These are phyloP conservation scores for Monarcha castaneiventris DNA, from an alignment of 2,113 vertebrate species.

Conservation along the genomic window DNA sequence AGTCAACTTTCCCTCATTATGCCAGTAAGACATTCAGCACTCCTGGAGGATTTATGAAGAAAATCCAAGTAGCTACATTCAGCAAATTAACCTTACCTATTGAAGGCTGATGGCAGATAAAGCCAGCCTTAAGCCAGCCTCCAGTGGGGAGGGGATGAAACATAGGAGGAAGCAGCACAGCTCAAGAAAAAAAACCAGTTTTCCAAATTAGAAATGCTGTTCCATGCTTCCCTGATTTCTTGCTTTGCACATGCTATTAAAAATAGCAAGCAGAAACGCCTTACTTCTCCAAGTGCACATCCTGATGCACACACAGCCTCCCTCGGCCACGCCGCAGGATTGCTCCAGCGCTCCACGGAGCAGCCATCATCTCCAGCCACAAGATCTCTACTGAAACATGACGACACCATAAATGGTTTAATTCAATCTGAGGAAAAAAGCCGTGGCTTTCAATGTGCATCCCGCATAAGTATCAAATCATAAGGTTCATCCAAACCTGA, in stretches of 20 bases:
- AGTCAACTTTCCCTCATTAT: background rate
- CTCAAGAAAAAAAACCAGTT: background rate
- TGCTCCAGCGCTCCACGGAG: background rate
- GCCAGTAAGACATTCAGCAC: conserved; percentile 7
- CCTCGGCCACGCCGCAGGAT: background rate
- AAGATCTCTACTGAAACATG: conserved; percentile 6
- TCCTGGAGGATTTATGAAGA: background rate
- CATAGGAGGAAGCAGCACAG: background rate
- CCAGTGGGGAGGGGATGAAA: background rate
- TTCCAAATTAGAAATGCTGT: background rate
- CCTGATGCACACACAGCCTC: background rate
- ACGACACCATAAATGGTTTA: conserved; percentile 3
- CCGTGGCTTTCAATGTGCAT: background rate
- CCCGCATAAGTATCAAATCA: background rate
- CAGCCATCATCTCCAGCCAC: conserved; percentile 6
- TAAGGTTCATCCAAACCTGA: background rate
- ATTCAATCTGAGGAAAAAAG: background rate
- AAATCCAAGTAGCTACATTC: background rate
- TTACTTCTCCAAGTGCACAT: background rate
- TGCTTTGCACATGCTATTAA: conserved; percentile 9
- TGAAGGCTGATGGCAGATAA: background rate
- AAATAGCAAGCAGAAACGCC: conserved; percentile 18
- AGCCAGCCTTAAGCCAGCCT: conserved; percentile 5
- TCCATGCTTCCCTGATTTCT: conserved; percentile 11
- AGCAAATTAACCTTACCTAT: conserved; percentile 21